These are phyloP conservation scores for Itoplectis maculator DNA, from an alignment of 2,888 invertebrate genomes.

Conservation along the genomic window DNA sequence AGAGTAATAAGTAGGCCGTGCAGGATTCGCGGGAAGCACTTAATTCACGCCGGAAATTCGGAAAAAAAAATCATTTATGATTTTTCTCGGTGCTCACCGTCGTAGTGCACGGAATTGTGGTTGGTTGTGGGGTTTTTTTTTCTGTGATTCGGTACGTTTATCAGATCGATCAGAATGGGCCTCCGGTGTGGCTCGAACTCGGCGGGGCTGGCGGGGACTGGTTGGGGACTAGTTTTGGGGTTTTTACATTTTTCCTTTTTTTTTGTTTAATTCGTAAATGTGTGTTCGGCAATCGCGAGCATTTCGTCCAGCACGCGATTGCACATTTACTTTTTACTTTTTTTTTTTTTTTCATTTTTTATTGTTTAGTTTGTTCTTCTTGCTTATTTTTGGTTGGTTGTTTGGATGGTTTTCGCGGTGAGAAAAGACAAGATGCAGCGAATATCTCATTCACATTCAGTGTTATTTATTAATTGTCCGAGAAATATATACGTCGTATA, in stretches of 20 bases:
- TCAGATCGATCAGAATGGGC: slow-evolving; percentile 78
- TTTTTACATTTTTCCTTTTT: slow-evolving; percentile 66
- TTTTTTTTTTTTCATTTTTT: slow-evolving; percentile 37
- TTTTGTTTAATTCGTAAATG: slow-evolving; percentile 53
- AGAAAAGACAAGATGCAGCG: slow-evolving; percentile 63
- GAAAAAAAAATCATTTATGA: slow-evolving; percentile 73
- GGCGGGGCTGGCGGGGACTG: slow-evolving; percentile 84
- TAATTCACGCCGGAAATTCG: slow-evolving; percentile 79
- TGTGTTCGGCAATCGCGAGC: slow-evolving; percentile 30
- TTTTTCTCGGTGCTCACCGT: slow-evolving; percentile 84
- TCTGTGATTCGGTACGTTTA: slow-evolving; percentile 74
- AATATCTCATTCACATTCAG: slow-evolving; percentile 68
- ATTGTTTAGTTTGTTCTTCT: slow-evolving; percentile 34
- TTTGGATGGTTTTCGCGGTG: slow-evolving; percentile 57
- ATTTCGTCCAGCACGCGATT: slow-evolving; percentile 35
- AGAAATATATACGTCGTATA: slow-evolving; percentile 61
- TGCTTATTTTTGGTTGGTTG: slow-evolving; percentile 37
- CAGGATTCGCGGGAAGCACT: slow-evolving; percentile 72
- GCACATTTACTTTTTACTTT: slow-evolving; percentile 57
- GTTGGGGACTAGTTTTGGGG: slow-evolving; percentile 71
- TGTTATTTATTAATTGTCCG: slow-evolving; percentile 70
- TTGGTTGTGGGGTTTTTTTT: slow-evolving; percentile 68
- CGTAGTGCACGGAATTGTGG: slow-evolving; percentile 73
- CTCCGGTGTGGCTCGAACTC: slow-evolving; percentile 84
- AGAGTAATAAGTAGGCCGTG: slow-evolving; percentile 72